These are phyloP conservation scores for Muraenolepis orangiensis DNA, from an alignment of 2,797 vertebrate species.

Conservation along the genomic window DNA sequence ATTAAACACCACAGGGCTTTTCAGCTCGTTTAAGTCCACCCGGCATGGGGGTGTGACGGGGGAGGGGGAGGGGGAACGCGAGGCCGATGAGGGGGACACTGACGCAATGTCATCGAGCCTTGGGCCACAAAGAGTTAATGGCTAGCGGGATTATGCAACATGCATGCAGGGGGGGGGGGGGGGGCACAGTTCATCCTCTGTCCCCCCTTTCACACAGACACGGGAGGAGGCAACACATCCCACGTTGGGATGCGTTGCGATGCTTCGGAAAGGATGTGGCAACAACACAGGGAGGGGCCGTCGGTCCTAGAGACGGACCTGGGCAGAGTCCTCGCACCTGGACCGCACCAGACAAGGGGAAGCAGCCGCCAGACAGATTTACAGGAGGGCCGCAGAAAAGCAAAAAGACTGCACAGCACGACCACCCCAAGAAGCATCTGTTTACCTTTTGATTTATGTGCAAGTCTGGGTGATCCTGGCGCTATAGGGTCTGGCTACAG, in stretches of 20 bases:
- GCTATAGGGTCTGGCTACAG: neutral
- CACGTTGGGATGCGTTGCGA: conserved; percentile 31
- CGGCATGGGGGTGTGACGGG: conserved; percentile 11
- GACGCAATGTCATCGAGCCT: conserved; percentile 61
- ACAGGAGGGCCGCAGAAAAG: neutral
- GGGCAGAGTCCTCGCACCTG: neutral
- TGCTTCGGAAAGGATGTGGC: conserved; percentile 40
- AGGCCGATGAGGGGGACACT: conserved; percentile 53
- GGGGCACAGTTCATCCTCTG: conserved; percentile 50
- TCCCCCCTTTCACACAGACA: conserved; percentile 27
- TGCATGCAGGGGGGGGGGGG: conserved; percentile 61
- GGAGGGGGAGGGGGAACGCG: conserved; percentile 29
- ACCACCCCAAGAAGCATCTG: neutral
- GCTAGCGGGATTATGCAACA: conserved; percentile 69
- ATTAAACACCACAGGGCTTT: conserved; percentile 42
- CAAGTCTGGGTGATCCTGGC: neutral
- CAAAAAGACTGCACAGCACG: neutral
- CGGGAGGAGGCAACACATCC: conserved; percentile 59
- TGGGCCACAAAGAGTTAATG: conserved; percentile 65
- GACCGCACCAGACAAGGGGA: neutral
- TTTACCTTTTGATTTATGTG: neutral
- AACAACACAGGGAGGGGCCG: conserved; percentile 45
- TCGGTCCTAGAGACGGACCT: neutral
- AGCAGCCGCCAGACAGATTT: neutral
- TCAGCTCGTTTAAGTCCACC: conserved; percentile 46